Percentiles rank a stretch among this genome's conserved stretches.
Conservation (phyloP, 1,140 invertebrate species). For the Helicoverpa armigera region DNA sequence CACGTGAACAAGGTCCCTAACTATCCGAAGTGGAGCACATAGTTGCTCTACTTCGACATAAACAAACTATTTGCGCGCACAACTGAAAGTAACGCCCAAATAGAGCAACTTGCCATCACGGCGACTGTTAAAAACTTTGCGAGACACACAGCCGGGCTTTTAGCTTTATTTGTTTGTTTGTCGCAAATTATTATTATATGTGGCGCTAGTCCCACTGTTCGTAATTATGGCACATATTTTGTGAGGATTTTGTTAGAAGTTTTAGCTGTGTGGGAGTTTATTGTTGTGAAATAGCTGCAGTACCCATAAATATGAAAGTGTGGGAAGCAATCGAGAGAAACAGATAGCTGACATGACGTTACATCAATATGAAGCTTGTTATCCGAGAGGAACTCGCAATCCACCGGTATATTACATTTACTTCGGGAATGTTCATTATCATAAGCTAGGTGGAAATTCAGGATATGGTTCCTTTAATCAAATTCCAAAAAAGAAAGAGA, state of each 20-base stretch:
- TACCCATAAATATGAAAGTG: too few relatives aligned
- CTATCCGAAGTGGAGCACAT: not conserved
- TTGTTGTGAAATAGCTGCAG: not conserved
- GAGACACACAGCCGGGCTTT: slow-evolving; percentile 13
- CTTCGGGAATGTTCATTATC: too few relatives aligned
- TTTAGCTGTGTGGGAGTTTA: not conserved
- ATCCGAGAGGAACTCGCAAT: too few relatives aligned
- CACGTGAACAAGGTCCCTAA: slow-evolving; percentile 6
- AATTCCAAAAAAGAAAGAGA: too few relatives aligned
- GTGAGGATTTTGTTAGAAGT: not conserved
- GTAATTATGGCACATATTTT: slow-evolving; percentile 7
- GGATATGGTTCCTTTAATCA: too few relatives aligned
- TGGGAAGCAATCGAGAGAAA: too few relatives aligned
- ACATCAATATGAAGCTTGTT: too few relatives aligned
- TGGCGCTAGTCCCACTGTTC: not conserved
- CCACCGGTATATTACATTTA: too few relatives aligned
- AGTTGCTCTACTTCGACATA: slow-evolving; percentile 1
- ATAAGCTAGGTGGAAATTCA: too few relatives aligned
- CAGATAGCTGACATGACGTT: too few relatives aligned
- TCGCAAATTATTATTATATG: slow-evolving; percentile 17
- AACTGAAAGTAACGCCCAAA: slow-evolving; percentile 8
- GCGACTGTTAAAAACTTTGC: slow-evolving; percentile 14
- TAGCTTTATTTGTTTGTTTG: slow-evolving; percentile 38
- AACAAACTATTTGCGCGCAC: slow-evolving; percentile 18
- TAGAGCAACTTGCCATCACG: slow-evolving; percentile 1